These are phyloP conservation scores for Caenorhabditis macrosperma DNA, from an alignment of 2,888 invertebrate genomes.

Conservation along the genomic window DNA sequence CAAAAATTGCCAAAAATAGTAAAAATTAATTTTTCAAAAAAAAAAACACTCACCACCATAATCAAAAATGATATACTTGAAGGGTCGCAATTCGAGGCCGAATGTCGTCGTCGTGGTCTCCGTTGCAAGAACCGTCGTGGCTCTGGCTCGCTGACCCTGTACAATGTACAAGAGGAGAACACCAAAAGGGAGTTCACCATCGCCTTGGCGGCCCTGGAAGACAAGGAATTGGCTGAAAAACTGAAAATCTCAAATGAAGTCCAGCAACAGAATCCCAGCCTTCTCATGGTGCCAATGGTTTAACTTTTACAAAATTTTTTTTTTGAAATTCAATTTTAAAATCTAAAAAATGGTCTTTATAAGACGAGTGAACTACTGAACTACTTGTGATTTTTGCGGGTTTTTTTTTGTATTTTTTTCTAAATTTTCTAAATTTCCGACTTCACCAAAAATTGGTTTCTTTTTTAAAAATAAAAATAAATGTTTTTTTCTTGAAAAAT, in stretches of 20 bases:
- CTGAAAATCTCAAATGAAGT: slow-evolving; percentile 14
- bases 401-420: too few species aligned
- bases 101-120: slow-evolving; percentile 61
- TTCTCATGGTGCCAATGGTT: slow-evolving; percentile 2
- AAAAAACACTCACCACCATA: neutral
- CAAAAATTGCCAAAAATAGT: too few species aligned
- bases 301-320: neutral
- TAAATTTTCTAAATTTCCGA: slow-evolving; percentile 1
- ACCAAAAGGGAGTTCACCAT: slow-evolving; percentile 59
- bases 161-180: slow-evolving; percentile 63
- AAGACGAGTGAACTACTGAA: neutral
- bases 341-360: neutral
- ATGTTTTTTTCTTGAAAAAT: neutral
- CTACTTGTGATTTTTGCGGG: slow-evolving; percentile 3
- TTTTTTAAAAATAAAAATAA: slow-evolving; percentile 1
- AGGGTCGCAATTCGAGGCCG: slow-evolving; percentile 60
- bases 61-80: too few species aligned
- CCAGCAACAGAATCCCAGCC: neutral
- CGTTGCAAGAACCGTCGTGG: slow-evolving; percentile 61
- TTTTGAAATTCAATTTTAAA: neutral
- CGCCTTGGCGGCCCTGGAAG: slow-evolving; percentile 56
- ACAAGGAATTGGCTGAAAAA: slow-evolving; percentile 48
- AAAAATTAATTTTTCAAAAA: too few species aligned
- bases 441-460: neutral
- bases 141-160: slow-evolving; percentile 60